These are phyloP conservation scores for Agapornis roseicollis DNA, from an alignment of 2,113 vertebrate genomes.

Conservation along the genomic window DNA sequence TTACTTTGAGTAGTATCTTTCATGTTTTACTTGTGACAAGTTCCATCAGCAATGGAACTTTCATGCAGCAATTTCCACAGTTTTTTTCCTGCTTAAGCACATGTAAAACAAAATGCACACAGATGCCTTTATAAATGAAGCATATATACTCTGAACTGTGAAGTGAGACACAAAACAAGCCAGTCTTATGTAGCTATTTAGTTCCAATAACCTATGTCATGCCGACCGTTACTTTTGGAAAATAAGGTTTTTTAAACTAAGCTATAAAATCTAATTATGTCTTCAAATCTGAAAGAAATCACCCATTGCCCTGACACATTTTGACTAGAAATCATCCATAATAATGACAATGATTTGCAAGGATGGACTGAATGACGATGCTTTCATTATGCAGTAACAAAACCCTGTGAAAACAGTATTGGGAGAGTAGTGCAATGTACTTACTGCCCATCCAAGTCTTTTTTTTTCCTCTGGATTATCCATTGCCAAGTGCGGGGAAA, in stretches of 20 bases:
- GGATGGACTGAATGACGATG: neutral
- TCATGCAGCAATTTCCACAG: neutral
- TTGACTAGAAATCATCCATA: neutral
- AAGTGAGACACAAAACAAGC: neutral
- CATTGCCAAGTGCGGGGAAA: neutral
- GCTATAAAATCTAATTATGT: neutral
- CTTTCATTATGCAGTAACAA: neutral
- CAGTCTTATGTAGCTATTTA: neutral
- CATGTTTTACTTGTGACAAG: neutral
- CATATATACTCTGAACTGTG: neutral
- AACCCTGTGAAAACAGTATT: neutral
- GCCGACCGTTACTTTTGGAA: neutral
- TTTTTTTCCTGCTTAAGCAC: neutral
- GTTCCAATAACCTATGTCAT: neutral
- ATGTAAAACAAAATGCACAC: neutral
- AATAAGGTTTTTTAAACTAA: neutral
- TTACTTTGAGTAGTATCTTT: neutral
- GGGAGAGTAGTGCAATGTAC: neutral
- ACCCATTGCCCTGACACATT: neutral
- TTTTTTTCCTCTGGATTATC: neutral
- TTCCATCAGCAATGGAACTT: neutral
- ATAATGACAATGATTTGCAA: neutral
- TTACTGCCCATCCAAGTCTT: neutral
- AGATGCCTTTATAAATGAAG: neutral
- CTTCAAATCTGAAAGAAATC: neutral